Conservation (phyloP, 2,113 vertebrate species). For the Rhineura floridana region DNA sequence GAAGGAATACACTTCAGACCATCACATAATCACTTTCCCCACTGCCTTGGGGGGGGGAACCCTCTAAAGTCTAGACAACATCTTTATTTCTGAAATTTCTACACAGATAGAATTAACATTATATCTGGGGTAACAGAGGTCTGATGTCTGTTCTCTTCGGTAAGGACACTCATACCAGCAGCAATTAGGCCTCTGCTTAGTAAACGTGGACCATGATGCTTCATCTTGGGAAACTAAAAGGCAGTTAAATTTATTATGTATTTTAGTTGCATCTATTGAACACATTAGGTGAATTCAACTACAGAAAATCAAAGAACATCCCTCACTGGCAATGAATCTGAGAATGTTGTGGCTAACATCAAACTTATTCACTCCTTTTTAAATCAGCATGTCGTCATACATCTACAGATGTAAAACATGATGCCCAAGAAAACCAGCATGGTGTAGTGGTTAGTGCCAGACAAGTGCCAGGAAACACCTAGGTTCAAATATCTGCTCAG, state of each 20-base stretch:
- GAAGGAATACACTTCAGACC: conserved; percentile 39
- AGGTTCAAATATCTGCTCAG: background rate
- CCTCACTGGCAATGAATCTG: conserved; percentile 29
- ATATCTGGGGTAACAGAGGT: too few relatives aligned
- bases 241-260: too few relatives aligned
- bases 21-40: background rate
- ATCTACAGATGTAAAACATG: conserved; percentile 44
- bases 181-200: too few relatives aligned
- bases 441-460: background rate
- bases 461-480: background rate
- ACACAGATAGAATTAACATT: conserved; percentile 37
- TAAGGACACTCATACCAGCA: too few relatives aligned
- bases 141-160: too few relatives aligned
- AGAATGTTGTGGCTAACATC: conserved; percentile 65
- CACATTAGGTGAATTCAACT: too few relatives aligned
- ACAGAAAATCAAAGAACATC: conserved; percentile 22
- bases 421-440: background rate
- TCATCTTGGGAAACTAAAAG: too few relatives aligned
- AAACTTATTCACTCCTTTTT: conserved; percentile 43
- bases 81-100: background rate
- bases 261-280: too few relatives aligned
- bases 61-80: conserved; percentile 46
- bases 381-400: conserved; percentile 61
- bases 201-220: too few relatives aligned
- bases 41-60: conserved; percentile 2